Evolutionary conservation across 2,888 invertebrate genomes (phyloP).

Genomic region (Spilarctia lutea): DNA sequence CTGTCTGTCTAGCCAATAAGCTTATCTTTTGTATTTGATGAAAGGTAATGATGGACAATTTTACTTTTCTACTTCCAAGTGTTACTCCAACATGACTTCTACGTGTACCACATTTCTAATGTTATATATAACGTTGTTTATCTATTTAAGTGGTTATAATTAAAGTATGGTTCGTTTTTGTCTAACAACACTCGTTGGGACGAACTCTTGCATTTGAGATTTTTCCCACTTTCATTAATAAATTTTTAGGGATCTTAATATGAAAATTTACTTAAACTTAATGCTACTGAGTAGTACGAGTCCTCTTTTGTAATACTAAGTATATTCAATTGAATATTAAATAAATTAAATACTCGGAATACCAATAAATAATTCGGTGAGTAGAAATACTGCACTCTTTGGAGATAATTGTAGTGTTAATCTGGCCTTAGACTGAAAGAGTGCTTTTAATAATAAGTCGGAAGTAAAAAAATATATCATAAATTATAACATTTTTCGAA

Average conservation of each 20-base stretch:
- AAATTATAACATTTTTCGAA: slow-evolving; percentile 21
- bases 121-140: neutral
- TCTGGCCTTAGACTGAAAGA: slow-evolving; percentile 56
- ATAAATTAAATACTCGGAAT: neutral
- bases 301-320: neutral
- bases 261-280: neutral
- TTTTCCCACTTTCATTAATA: neutral
- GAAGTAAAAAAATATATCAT: slow-evolving; percentile 23
- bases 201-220: neutral
- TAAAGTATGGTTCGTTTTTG: neutral
- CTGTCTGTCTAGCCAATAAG: neutral
- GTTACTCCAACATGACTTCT: neutral
- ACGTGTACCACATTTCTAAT: neutral
- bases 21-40: too few species aligned
- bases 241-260: neutral
- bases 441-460: slow-evolving; percentile 53
- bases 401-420: slow-evolving; percentile 47
- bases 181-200: neutral
- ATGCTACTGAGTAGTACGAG: neutral
- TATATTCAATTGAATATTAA: neutral
- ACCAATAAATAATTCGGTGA: neutral
- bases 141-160: neutral
- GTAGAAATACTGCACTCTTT: slow-evolving; percentile 25
- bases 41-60: neutral
- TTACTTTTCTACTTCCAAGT: neutral